Conservation (phyloP, 2,797 vertebrate species). For the Lutjanus argentimaculatus region DNA sequence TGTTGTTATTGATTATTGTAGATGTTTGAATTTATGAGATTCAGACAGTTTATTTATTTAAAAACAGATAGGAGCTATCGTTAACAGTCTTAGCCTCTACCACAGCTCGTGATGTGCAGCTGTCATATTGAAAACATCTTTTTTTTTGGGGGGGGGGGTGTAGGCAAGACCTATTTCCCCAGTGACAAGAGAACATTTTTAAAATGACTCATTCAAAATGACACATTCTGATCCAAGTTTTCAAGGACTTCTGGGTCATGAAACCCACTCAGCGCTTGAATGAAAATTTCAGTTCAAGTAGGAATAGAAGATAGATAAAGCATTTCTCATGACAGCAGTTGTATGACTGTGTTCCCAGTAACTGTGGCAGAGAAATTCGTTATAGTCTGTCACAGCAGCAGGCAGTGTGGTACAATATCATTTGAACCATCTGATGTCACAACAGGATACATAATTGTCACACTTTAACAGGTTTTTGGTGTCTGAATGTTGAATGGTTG, state of each 20-base stretch:
- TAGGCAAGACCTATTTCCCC: conserved; percentile 16
- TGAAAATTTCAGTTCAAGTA: conserved; percentile 9
- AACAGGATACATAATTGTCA: neutral
- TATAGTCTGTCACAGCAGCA: neutral
- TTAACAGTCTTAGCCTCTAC: neutral
- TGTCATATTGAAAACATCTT: neutral
- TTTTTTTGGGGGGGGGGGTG: neutral
- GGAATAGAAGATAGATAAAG: neutral
- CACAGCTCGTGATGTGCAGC: neutral
- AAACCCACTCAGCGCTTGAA: conserved; percentile 11
- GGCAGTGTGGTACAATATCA: rapidly evolving
- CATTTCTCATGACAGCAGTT: neutral
- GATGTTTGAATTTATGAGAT: neutral
- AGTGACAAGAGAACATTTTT: conserved; percentile 19
- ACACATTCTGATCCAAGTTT: conserved; percentile 20
- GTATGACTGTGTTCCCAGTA: neutral
- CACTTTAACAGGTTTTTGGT: neutral
- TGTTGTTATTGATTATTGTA: neutral
- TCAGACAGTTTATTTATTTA: neutral
- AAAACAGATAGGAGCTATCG: neutral
- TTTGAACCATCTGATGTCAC: neutral
- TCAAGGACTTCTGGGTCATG: conserved; percentile 37
- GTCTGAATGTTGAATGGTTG: neutral
- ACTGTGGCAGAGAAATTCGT: neutral
- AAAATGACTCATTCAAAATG: conserved; percentile 34